These are phyloP conservation scores for Mnemiopsis leidyi DNA, from an alignment of 37 sponge, comb jelly and placozoan genomes.

Conservation along the genomic window DNA sequence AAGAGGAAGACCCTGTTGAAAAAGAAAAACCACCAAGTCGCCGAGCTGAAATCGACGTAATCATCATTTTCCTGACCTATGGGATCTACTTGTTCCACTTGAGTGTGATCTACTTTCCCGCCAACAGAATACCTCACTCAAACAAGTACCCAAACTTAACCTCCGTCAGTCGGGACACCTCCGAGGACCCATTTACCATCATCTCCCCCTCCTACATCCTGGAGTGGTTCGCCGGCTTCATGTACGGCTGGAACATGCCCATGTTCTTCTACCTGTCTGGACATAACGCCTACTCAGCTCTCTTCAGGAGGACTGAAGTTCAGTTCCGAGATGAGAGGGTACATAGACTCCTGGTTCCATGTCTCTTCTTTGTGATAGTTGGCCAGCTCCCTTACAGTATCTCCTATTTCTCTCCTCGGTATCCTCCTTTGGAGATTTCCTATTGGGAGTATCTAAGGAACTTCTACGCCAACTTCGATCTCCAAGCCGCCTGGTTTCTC, in stretches of 20 bases:
- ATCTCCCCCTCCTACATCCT: neutral
- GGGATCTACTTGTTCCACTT: neutral
- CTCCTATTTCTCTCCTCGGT: neutral
- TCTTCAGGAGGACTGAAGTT: neutral
- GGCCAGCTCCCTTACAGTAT: neutral
- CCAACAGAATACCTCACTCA: neutral
- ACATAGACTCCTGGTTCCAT: neutral
- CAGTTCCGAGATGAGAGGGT: neutral
- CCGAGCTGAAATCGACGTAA: neutral
- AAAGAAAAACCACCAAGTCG: too few species aligned
- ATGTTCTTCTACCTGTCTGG: slow-evolving; percentile 33
- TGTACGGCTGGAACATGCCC: slow-evolving; percentile 5
- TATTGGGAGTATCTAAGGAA: neutral
- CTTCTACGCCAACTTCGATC: neutral
- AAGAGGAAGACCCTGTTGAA: too few species aligned
- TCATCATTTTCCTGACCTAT: slow-evolving; percentile 1
- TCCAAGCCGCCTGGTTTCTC: neutral
- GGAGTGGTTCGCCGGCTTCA: neutral
- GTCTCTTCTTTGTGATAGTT: neutral
- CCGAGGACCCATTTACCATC: slow-evolving; percentile 6
- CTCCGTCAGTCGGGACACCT: neutral
- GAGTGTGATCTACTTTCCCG: neutral
- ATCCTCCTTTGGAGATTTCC: neutral
- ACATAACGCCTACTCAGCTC: slow-evolving; percentile 23
- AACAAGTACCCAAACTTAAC: neutral